Evolutionary conservation across 2,797 vertebrate species (phyloP), one percentile per base, ranked within the genome.

Genomic region (Crotalus adamanteus): DNA sequence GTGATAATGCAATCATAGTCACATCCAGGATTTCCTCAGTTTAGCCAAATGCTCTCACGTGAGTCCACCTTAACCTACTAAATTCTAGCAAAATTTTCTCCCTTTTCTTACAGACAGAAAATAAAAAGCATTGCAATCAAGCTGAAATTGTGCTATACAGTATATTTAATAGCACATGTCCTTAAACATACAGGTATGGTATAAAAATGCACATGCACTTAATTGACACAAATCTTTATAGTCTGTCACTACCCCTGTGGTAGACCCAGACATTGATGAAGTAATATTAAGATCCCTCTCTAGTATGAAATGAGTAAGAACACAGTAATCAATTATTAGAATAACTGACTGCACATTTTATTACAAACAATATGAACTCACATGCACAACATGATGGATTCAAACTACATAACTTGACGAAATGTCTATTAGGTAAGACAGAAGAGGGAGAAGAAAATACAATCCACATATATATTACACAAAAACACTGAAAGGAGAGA

Each of bases 321-420:
- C 69, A 83, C 90, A 90, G 37, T 63, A 53, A 60, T 18, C 88
- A 65, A 61, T 83, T 69, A 47, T 42, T 83, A 56, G 31, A 57
- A 83, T 83, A 83, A 60, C 18, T 83, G 55, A 90, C 53, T 90
- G 78, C 37, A 59, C 78, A 47, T 47, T 90, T 90, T 90, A 90
- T 90, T 90, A 42, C 6, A 90, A 59, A 78, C 28, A 90, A 69
- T 42, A 90, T 73, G 78, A 83, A 59, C 31, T 47, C 65, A 20
- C 16, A 28, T 11, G 57, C 7, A 59, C 55, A 59, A 83, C 25
- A 56, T 90, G 25, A 90, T 90, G 53, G 56, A 42, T 59, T 37
- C 16, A 16, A 59, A 37, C 69, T 59, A 59, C 56, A 83, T 90
- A 59, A 47, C 4, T 90, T 16, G 7, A 83, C 16, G 18, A 18